A percentile compares a stretch with the other conserved stretches of the same genome.
phyloP scores from a whole-genome alignment of 1,140 invertebrate genomes.

The Diuraphis noxia region DNA sequence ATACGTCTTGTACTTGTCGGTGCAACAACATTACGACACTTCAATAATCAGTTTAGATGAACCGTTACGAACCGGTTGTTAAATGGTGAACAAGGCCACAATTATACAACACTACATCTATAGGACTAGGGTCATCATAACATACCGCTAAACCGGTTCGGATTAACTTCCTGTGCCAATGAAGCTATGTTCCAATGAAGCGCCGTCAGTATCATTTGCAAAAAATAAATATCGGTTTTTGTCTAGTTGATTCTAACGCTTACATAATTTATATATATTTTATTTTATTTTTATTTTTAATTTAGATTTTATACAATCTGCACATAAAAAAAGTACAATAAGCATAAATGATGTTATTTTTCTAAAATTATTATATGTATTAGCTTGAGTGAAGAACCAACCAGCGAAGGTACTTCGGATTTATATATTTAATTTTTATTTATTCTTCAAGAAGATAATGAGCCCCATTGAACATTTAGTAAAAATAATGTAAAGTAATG shows the following conservation, averaged over 20 bases:
- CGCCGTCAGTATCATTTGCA: not conserved
- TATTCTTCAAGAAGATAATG: too few relatives aligned
- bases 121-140: slow-evolving; percentile 44
- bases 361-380: too few relatives aligned
- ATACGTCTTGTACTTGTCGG: not conserved
- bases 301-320: too few relatives aligned
- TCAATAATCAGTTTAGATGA: slow-evolving; percentile 39
- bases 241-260: not conserved
- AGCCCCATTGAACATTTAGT: too few relatives aligned
- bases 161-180: slow-evolving; percentile 48
- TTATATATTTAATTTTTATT: too few relatives aligned
- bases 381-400: too few relatives aligned
- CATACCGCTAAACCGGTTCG: slow-evolving; percentile 45
- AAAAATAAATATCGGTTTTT: not conserved
- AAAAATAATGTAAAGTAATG: too few relatives aligned
- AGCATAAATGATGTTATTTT: too few relatives aligned
- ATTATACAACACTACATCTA: slow-evolving; percentile 44
- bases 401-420: too few relatives aligned
- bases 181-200: not conserved
- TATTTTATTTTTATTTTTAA: too few relatives aligned
- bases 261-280: too few relatives aligned
- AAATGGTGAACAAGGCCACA: slow-evolving; percentile 46
- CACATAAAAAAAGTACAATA: too few relatives aligned
- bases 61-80: slow-evolving; percentile 53
- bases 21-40: slow-evolving; percentile 36